Conservation (phyloP, 2,888 invertebrate species). For the Orthosia gracilis region DNA sequence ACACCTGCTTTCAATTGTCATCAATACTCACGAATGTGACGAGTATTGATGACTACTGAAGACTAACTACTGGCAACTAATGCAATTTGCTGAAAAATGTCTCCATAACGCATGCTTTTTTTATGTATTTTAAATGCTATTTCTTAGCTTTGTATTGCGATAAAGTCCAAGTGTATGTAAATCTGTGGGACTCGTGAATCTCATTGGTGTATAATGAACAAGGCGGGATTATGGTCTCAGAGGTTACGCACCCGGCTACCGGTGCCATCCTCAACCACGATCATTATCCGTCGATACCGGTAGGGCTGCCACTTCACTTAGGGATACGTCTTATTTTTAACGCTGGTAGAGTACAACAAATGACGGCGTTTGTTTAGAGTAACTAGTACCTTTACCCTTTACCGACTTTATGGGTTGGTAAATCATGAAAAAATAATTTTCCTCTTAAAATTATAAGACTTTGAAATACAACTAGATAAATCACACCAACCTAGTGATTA, state of each 20-base stretch:
- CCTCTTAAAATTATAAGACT: neutral
- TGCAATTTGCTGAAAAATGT: too few species aligned
- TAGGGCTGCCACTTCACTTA: slow-evolving; percentile 67
- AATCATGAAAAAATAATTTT: neutral
- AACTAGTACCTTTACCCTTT: neutral
- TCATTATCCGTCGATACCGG: slow-evolving; percentile 66
- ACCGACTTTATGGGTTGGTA: neutral
- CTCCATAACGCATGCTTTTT: too few species aligned
- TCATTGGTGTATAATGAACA: slow-evolving; percentile 87
- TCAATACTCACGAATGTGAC: too few species aligned
- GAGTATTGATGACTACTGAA: too few species aligned
- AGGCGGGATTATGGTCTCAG: slow-evolving; percentile 82
- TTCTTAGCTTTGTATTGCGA: too few species aligned
- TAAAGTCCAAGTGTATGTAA: slow-evolving; percentile 30
- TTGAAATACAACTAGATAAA: neutral
- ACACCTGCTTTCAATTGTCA: too few species aligned
- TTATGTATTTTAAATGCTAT: too few species aligned
- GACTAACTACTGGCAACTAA: too few species aligned
- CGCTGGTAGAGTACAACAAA: neutral
- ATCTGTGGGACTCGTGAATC: slow-evolving; percentile 77
- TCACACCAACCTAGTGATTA: neutral
- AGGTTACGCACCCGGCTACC: slow-evolving; percentile 76
- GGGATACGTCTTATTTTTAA: neutral
- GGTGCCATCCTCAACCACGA: slow-evolving; percentile 65
- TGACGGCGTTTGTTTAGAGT: too few species aligned